phyloP scores from a whole-genome alignment of 1,140 invertebrate species.

The Choristoneura fumiferana region DNA sequence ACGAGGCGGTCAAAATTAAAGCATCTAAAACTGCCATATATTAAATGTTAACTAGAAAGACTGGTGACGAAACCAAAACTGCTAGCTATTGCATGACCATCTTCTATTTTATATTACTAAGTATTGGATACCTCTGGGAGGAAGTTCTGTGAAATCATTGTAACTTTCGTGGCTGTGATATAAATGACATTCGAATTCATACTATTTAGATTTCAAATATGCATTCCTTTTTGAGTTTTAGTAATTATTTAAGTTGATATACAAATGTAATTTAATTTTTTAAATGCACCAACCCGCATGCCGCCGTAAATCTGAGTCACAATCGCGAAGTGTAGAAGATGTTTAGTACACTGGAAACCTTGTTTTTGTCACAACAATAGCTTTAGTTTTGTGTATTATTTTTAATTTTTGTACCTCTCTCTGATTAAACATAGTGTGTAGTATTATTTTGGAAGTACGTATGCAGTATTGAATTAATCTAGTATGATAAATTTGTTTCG shows the following conservation, averaged over 20 bases:
- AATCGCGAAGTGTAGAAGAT: no score
- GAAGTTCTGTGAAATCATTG: neutral
- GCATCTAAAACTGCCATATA: neutral
- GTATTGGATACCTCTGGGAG: neutral
- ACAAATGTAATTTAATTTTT: no score
- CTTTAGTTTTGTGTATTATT: neutral
- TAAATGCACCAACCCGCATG: no score
- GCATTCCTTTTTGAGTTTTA: conserved; percentile 7
- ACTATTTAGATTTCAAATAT: neutral
- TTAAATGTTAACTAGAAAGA: neutral
- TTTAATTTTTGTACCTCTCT: neutral
- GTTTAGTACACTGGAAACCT: no score
- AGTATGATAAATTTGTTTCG: neutral
- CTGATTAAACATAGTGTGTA: neutral
- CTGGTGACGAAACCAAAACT: conserved; percentile 3
- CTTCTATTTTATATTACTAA: neutral
- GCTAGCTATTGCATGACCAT: neutral
- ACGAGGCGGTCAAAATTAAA: conserved; percentile 2
- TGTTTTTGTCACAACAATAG: neutral
- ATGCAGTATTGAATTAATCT: conserved; percentile 2
- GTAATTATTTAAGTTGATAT: neutral
- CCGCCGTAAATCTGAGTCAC: no score
- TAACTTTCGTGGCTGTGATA: conserved; percentile 9
- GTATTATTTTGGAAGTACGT: neutral
- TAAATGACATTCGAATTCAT: conserved; percentile 10